Evolutionary conservation across 2,113 vertebrate species (phyloP).

Genomic region (Catagonus wagneri): DNA sequence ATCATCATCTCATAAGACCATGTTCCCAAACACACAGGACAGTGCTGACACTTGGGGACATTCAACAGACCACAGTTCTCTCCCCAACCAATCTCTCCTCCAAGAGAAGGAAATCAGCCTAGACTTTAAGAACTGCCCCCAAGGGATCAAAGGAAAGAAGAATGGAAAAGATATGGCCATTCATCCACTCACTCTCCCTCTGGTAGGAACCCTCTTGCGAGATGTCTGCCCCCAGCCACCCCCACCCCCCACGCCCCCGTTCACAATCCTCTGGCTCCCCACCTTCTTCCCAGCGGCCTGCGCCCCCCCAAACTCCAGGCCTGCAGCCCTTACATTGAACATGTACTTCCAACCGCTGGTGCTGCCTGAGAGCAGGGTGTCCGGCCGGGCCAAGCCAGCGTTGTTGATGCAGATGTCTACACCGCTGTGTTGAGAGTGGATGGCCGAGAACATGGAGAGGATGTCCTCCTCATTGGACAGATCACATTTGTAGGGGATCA

Average conservation of each 20-base stretch:
- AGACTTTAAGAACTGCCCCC: background rate
- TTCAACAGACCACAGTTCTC: background rate
- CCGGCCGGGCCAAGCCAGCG: conserved; percentile 93
- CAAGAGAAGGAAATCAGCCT: background rate
- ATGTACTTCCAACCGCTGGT: conserved; percentile 97
- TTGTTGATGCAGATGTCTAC: conserved; percentile 99
- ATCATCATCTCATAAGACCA: background rate
- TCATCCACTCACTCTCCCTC: background rate
- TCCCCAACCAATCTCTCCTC: background rate
- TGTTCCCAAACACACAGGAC: background rate
- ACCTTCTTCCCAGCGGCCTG: background rate
- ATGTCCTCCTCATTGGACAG: conserved; percentile 98
- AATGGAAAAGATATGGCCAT: background rate
- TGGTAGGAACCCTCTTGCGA: background rate
- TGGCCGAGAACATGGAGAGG: conserved; percentile 98
- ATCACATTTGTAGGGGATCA: conserved; percentile 97
- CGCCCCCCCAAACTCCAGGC: background rate
- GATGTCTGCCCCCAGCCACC: background rate
- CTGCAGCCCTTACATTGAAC: conserved; percentile 92
- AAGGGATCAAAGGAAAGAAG: background rate
- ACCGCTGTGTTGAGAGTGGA: conserved; percentile 93
- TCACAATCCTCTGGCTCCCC: background rate
- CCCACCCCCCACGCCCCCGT: too few species aligned
- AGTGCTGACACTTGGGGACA: background rate
- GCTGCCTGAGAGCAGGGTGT: conserved; percentile 93